phyloP scores from a whole-genome alignment of 2,113 vertebrate species.

The Alethe castanea region DNA sequence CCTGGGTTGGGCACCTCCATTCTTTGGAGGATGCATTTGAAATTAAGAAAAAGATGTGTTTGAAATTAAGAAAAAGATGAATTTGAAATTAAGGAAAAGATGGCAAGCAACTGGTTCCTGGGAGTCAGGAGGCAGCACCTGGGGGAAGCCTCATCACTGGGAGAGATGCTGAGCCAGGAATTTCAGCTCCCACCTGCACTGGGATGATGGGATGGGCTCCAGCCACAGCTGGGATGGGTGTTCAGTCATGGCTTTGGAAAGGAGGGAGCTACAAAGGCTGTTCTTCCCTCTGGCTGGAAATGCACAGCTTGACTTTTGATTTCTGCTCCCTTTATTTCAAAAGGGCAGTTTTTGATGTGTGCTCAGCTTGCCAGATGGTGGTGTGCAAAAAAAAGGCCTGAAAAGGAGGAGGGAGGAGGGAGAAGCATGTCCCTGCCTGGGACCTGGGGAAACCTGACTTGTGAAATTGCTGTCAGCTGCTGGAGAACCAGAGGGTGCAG shows the following conservation, averaged over 20 bases:
- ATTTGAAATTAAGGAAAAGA: too few species aligned
- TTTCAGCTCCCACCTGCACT: neutral
- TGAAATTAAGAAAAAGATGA: neutral
- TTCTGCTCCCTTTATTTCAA: neutral
- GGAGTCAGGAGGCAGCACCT: fast-evolving
- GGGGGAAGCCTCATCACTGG: fast-evolving
- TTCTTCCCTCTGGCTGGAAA: neutral
- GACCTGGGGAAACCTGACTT: neutral
- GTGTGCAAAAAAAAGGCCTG: neutral
- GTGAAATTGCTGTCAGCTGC: neutral
- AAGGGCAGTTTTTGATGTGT: neutral
- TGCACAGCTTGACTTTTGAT: neutral
- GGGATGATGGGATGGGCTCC: neutral
- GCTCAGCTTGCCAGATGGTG: neutral
- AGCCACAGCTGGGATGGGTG: neutral
- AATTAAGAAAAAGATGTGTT: too few species aligned
- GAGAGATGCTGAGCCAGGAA: neutral
- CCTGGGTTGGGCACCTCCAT: neutral
- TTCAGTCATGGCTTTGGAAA: neutral
- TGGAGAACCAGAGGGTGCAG: neutral
- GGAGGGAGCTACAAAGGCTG: neutral
- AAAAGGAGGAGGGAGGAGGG: neutral
- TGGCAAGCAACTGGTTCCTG: neutral
- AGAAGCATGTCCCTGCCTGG: neutral
- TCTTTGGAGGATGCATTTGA: neutral